phyloP scores from a whole-genome alignment of 2,888 invertebrate species.

The Drosophila testacea region DNA sequence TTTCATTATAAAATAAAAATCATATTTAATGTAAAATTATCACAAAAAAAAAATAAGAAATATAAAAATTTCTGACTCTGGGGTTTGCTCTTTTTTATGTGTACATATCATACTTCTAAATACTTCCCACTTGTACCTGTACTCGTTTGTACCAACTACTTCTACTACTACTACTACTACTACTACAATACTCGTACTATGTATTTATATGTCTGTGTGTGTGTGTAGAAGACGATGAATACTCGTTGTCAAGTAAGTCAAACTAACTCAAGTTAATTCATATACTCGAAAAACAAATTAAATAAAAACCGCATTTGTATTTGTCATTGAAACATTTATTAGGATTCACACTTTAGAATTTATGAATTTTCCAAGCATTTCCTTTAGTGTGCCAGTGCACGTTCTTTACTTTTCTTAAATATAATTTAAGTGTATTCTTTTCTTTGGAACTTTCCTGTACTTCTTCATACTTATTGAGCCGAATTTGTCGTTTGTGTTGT shows the following conservation, averaged over 20 bases:
- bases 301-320: conserved; percentile 52
- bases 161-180: conserved; percentile 50
- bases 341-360: conserved; percentile 50
- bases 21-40: conserved; percentile 15
- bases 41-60: conserved; percentile 10
- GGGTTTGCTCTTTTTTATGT: conserved; percentile 57
- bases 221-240: conserved; percentile 87
- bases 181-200: conserved; percentile 71
- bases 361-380: conserved; percentile 35
- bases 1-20: conserved; percentile 1
- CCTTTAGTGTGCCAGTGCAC: conserved; percentile 71
- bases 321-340: conserved; percentile 44
- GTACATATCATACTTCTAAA: conserved; percentile 58
- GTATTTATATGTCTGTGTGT: conserved; percentile 76
- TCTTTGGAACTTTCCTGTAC: conserved; percentile 3
- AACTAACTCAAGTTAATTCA: conserved; percentile 62
- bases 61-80: conserved; percentile 40
- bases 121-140: conserved; percentile 51
- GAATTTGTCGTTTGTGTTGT: conserved; percentile 42
- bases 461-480: conserved; percentile 27
- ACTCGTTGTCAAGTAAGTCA: conserved; percentile 88
- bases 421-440: conserved; percentile 23
- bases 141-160: conserved; percentile 49
- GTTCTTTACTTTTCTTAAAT: conserved; percentile 32
- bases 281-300: conserved; percentile 39